A percentile compares a stretch with the other conserved stretches of the same genome.
Evolutionary conservation across 1,140 invertebrate genomes (phyloP).

Genomic region (Plutomurus gul): DNA sequence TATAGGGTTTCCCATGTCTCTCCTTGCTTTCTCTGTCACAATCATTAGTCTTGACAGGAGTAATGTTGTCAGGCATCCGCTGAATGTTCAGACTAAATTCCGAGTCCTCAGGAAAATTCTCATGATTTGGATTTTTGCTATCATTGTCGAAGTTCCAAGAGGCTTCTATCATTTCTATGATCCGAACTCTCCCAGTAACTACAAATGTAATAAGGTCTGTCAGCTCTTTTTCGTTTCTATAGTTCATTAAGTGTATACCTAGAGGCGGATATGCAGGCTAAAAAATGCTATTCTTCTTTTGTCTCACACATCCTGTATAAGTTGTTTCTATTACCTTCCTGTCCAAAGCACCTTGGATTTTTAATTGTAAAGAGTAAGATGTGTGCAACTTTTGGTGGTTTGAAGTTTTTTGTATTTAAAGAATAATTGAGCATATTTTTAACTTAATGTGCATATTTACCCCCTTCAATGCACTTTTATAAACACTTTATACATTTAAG

Average conservation of each 20-base stretch:
- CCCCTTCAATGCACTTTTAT: too few species aligned
- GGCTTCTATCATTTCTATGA: background rate
- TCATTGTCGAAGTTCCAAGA: background rate
- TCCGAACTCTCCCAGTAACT: background rate
- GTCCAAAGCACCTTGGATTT: background rate
- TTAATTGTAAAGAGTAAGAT: too few species aligned
- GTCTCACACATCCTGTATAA: too few species aligned
- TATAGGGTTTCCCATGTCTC: background rate
- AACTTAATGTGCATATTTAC: too few species aligned
- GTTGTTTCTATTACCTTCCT: background rate
- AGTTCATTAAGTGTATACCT: too few species aligned
- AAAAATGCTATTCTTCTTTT: too few species aligned
- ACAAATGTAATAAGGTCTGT: background rate
- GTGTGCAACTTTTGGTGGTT: too few species aligned
- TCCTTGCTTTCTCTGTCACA: background rate
- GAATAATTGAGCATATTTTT: too few species aligned
- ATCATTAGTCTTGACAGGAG: constrained; percentile 12
- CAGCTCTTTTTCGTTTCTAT: background rate
- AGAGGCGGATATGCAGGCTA: too few species aligned
- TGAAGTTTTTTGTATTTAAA: too few species aligned
- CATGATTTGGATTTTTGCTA: background rate
- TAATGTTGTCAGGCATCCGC: background rate
- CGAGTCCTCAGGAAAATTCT: background rate
- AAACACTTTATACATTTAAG: too few species aligned
- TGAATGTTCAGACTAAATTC: background rate